phyloP scores from a whole-genome alignment of 2,888 invertebrate species.

The Drosophila affinis region DNA sequence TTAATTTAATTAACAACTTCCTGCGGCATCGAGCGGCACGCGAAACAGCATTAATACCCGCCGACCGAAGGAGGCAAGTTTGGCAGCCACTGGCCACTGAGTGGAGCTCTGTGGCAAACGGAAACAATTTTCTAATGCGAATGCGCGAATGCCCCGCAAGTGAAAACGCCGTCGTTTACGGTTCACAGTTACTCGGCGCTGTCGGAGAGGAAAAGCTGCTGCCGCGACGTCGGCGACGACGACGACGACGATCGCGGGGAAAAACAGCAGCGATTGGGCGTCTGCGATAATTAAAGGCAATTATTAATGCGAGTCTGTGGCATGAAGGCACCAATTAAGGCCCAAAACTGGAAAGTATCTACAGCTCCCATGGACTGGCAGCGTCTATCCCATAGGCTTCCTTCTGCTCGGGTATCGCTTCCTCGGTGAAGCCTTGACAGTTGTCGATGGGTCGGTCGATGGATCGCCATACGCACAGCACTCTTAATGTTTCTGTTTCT shows the following conservation, averaged over 20 bases:
- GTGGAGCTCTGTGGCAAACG: conserved; percentile 45
- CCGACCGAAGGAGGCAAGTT: conserved; percentile 24
- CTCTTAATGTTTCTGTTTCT: conserved; percentile 22
- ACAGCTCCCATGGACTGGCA: conserved; percentile 45
- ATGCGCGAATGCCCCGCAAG: conserved; percentile 24
- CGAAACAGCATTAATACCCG: conserved; percentile 17
- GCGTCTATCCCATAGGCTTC: conserved; percentile 6
- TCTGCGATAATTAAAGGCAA: conserved; percentile 81
- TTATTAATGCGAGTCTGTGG: conserved; percentile 48
- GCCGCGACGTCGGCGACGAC: no score
- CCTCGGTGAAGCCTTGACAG: conserved; percentile 61
- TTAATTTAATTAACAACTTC: conserved; percentile 77
- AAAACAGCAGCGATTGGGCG: conserved; percentile 78
- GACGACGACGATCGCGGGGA: background rate
- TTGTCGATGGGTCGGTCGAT: conserved; percentile 25
- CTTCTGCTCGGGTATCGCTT: background rate
- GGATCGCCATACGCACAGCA: conserved; percentile 1
- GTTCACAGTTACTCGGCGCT: conserved; percentile 19
- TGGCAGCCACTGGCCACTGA: conserved; percentile 16
- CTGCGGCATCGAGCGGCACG: conserved; percentile 41
- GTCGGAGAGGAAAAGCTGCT: conserved; percentile 7
- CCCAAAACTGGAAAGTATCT: conserved; percentile 60
- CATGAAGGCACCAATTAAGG: conserved; percentile 72
- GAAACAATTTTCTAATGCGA: conserved; percentile 70
- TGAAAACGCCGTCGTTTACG: conserved; percentile 56